Percentiles rank a stretch among this genome's conserved stretches.
Conservation (phyloP, 2,113 vertebrate species). For the Himantopus leucocephalus region DNA sequence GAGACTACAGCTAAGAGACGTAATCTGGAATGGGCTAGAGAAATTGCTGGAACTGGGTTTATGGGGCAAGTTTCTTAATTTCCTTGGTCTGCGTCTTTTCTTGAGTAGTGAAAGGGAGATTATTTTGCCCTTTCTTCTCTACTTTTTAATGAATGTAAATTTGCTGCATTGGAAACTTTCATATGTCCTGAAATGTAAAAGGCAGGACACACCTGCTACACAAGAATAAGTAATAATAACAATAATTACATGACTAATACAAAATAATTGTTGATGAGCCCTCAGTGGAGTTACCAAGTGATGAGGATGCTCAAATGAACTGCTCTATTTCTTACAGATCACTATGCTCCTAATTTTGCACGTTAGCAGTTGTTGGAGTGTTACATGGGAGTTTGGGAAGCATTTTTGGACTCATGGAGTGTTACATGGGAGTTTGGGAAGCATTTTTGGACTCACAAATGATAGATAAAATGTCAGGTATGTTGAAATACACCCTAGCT, state of each 20-base stretch:
- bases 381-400: neutral
- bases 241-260: neutral
- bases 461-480: neutral
- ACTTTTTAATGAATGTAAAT: neutral
- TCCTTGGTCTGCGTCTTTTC: neutral
- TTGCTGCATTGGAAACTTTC: neutral
- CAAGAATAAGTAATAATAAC: neutral
- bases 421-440: neutral
- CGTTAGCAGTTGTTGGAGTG: neutral
- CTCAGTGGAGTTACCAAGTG: neutral
- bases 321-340: neutral
- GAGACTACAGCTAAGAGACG: neutral
- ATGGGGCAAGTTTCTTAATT: neutral
- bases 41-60: neutral
- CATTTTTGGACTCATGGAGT: neutral
- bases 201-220: neutral
- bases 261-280: conserved; percentile 6
- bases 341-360: neutral
- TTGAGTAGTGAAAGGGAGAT: neutral
- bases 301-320: neutral
- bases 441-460: neutral
- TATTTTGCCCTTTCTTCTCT: neutral
- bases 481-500: neutral
- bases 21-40: neutral
- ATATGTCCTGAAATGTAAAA: neutral